phyloP scores from a whole-genome alignment of 2,888 invertebrate species.

The Smittia sp. region DNA sequence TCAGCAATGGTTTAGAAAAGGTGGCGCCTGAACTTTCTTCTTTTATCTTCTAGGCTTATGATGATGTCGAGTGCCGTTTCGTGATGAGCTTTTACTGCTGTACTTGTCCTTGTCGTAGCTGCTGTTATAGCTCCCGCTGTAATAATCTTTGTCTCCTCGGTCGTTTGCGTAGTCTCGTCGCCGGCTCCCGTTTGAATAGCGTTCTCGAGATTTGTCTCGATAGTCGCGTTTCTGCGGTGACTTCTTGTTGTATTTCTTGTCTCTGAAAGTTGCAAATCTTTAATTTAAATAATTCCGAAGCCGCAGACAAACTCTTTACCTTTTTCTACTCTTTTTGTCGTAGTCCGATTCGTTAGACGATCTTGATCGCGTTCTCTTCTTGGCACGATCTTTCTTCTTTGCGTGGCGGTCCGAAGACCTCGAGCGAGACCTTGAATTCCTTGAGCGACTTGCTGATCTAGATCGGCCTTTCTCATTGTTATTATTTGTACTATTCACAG shows the following conservation, averaged over 20 bases:
- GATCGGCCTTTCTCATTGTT: slow-evolving; percentile 45
- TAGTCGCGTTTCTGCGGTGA: slow-evolving; percentile 39
- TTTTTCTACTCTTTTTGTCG: slow-evolving; percentile 49
- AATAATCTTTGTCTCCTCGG: slow-evolving; percentile 36
- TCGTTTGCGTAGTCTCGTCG: slow-evolving; percentile 8
- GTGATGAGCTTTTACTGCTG: slow-evolving; percentile 32
- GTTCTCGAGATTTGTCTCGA: slow-evolving; percentile 25
- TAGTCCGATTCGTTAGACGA: slow-evolving; percentile 51
- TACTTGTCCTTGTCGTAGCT: slow-evolving; percentile 37
- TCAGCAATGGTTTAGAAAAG: too few relatives aligned
- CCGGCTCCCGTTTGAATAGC: slow-evolving; percentile 30
- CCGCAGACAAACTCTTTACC: too few relatives aligned
- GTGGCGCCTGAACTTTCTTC: background rate
- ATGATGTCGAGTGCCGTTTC: slow-evolving; percentile 32
- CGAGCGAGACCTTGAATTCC: slow-evolving; percentile 44
- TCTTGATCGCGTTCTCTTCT: slow-evolving; percentile 51
- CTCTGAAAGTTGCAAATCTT: slow-evolving; percentile 3
- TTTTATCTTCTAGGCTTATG: slow-evolving; percentile 31
- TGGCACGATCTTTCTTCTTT: slow-evolving; percentile 46
- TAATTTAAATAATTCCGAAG: too few relatives aligned
- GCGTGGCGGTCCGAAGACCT: slow-evolving; percentile 48
- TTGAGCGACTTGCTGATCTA: slow-evolving; percentile 44
- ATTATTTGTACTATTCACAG: slow-evolving; percentile 22
- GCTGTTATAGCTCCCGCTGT: background rate
- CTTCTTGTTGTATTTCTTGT: slow-evolving; percentile 40